phyloP scores from a whole-genome alignment of 2,113 vertebrate genomes.

The Rhynchopsitta pachyrhyncha region DNA sequence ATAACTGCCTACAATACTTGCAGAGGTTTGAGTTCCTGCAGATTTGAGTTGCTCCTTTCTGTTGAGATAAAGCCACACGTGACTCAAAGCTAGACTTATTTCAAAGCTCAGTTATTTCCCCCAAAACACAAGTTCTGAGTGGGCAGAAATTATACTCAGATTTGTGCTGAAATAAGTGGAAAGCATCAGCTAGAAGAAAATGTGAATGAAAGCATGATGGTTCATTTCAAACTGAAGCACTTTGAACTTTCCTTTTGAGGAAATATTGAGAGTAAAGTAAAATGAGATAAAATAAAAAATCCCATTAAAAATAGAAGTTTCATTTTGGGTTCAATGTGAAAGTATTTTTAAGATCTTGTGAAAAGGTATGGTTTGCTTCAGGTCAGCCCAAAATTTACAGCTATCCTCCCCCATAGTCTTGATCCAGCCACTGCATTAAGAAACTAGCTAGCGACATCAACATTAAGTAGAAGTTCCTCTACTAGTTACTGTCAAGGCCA shows the following conservation, averaged over 20 bases:
- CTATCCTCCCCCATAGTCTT: fast-evolving
- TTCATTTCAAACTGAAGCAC: neutral
- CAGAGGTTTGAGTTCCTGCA: neutral
- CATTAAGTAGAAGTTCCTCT: neutral
- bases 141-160: neutral
- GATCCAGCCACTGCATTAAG: neutral
- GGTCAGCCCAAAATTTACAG: neutral
- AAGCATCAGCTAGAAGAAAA: neutral
- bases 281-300: neutral
- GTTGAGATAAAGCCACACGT: fast-evolving
- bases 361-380: neutral
- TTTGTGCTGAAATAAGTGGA: neutral
- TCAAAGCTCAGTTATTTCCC: neutral
- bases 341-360: neutral
- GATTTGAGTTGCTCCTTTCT: neutral
- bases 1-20: too few relatives aligned
- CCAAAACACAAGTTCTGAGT: neutral
- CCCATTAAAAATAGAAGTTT: neutral
- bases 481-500: neutral
- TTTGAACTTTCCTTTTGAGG: neutral
- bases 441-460: neutral
- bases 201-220: neutral
- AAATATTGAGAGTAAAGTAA: neutral
- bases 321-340: neutral
- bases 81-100: neutral